A percentile compares a stretch with the other conserved stretches of the same genome.
phyloP scores from a whole-genome alignment of 2,888 invertebrate genomes.

The Tolmerus cingulatus region DNA sequence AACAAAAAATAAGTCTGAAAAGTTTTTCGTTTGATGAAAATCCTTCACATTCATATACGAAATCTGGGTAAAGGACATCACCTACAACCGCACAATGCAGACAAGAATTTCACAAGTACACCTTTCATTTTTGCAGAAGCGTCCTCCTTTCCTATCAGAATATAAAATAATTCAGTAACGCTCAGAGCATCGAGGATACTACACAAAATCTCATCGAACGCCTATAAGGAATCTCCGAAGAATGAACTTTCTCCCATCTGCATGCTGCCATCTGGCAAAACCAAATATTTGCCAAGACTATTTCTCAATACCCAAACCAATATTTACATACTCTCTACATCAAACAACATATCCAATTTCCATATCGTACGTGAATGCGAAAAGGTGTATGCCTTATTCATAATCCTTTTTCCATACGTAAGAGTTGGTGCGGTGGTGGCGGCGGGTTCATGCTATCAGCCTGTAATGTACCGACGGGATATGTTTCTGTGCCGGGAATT shows the following conservation, averaged over 20 bases:
- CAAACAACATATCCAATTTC: slow-evolving; percentile 53
- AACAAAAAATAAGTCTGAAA: neutral
- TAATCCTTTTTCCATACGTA: slow-evolving; percentile 41
- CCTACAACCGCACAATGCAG: neutral
- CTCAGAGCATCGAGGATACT: neutral
- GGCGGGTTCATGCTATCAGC: neutral
- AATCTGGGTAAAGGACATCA: slow-evolving; percentile 8
- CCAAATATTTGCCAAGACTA: slow-evolving; percentile 50
- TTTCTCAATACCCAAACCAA: slow-evolving; percentile 52
- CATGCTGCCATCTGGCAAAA: slow-evolving; percentile 46
- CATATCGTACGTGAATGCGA: slow-evolving; percentile 48
- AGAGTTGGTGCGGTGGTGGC: neutral
- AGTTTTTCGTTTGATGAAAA: neutral
- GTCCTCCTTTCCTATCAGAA: neutral
- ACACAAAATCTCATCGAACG: slow-evolving; percentile 7
- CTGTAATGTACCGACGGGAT: slow-evolving; percentile 17
- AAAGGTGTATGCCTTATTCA: slow-evolving; percentile 42
- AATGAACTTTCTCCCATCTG: neutral
- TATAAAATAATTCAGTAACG: slow-evolving; percentile 38
- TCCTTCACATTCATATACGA: neutral
- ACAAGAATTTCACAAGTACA: neutral
- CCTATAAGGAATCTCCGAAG: slow-evolving; percentile 29
- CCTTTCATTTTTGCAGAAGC: neutral
- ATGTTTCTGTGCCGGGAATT: slow-evolving; percentile 43
- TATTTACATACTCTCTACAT: slow-evolving; percentile 52